Evolutionary conservation across 1,140 invertebrate genomes (phyloP), one percentile per base, ranked within the genome.

Genomic region (Brachionus manjavacas): DNA sequence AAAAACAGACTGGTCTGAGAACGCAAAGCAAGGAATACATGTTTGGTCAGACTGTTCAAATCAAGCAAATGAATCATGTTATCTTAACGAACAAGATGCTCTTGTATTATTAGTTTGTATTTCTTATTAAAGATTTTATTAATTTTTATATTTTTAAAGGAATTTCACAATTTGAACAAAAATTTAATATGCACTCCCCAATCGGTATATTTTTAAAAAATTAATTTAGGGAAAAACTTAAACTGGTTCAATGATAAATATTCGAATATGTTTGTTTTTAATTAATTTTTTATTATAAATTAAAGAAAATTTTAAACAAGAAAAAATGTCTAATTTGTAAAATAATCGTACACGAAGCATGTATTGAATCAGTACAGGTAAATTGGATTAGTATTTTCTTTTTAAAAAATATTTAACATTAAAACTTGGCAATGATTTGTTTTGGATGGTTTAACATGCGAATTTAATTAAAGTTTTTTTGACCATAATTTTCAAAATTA

Each of bases 241-340:
- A 35, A 35, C 31, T 7, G 7, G 31, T 35, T 35, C 4, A 35
- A 35, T 35, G 31, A 35, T 6, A 35, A 35, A 35, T 35, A 35
- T 35, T 35, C 7, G 31, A 35, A 35, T 60, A 60, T 20, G 4
- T 23, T 20, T 16, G 9, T 20, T 20, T 60, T 60, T 20, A 23
- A 23, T 55, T 8, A 23, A 20, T 7, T 20, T 35, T 6, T 6
- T 35, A 35, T 20, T 60, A 1, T 9, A 60, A 60, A 60, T 60
- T 60, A 20, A 60, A 60, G 52, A 8, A 60, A 60, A 35, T 35
- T 35, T 9, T 23, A 8, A 60, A 60, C 20, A 76, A 49, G 9
- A 76, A 76, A 49, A 76, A 76, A 49, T 81, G 79, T 35, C 39
- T 12, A 8, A 64, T 81, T 4, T 81, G 79, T 68, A 81, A 81